phyloP scores from a whole-genome alignment of 2,888 invertebrate genomes.

The Saturnia japonica region DNA sequence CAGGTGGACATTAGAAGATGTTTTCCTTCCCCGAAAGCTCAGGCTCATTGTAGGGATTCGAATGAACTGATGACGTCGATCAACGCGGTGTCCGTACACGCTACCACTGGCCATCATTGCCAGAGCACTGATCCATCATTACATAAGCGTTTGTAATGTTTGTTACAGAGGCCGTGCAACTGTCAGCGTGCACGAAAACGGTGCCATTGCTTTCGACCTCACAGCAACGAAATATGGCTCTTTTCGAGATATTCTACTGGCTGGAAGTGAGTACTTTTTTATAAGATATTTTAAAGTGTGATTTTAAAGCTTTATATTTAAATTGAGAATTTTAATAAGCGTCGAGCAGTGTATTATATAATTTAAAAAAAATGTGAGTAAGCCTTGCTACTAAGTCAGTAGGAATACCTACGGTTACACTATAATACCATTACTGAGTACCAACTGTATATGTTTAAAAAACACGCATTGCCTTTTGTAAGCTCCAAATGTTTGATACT shows the following conservation, averaged over 20 bases:
- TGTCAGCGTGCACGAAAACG: conserved; percentile 94
- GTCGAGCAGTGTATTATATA: too few relatives aligned
- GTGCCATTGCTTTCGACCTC: conserved; percentile 95
- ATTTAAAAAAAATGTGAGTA: too few relatives aligned
- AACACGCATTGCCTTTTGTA: neutral
- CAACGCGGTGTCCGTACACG: too few relatives aligned
- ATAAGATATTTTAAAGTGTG: conserved; percentile 25
- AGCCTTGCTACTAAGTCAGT: neutral
- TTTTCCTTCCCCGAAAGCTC: too few relatives aligned
- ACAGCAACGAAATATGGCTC: conserved; percentile 97
- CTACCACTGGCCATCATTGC: too few relatives aligned
- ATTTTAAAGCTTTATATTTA: neutral
- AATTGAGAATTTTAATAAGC: neutral
- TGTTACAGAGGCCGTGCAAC: conserved; percentile 93
- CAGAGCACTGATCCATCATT: neutral
- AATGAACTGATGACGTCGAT: too few relatives aligned
- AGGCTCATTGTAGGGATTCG: too few relatives aligned
- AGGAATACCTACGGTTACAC: neutral
- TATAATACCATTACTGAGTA: neutral
- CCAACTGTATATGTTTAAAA: neutral
- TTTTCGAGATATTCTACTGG: conserved; percentile 98
- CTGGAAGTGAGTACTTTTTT: conserved; percentile 87
- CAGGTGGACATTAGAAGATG: too few relatives aligned
- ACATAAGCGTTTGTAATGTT: conserved; percentile 16
- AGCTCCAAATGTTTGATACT: neutral